Conservation (phyloP, 2,113 vertebrate genomes). For the western clawed frog (Xenopus tropicalis) region DNA sequence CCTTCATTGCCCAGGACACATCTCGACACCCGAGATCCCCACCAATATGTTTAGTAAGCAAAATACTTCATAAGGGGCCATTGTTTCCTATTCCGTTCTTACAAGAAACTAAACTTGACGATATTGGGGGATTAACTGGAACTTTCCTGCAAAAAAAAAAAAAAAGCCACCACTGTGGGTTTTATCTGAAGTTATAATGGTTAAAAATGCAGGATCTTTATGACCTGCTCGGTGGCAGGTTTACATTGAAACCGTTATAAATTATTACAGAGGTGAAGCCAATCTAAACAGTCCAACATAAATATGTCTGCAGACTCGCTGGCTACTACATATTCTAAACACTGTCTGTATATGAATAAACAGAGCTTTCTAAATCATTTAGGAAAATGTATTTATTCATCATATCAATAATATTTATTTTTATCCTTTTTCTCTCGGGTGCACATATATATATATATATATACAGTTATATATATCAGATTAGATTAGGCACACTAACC, state of each 20-base stretch:
- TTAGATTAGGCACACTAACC: not conserved
- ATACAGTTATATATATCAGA: not conserved
- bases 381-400: slow-evolving; percentile 77
- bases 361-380: slow-evolving; percentile 78
- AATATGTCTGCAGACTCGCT: slow-evolving; percentile 90
- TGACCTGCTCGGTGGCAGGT: slow-evolving; percentile 87
- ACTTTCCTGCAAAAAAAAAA: slow-evolving; percentile 52
- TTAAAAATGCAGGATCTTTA: slow-evolving; percentile 77
- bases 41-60: slow-evolving; percentile 53
- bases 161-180: slow-evolving; percentile 53
- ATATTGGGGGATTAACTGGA: slow-evolving; percentile 55
- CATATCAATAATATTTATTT: slow-evolving; percentile 77
- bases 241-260: slow-evolving; percentile 95
- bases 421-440: slow-evolving; percentile 51
- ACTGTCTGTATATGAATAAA: slow-evolving; percentile 81
- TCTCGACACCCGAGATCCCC: slow-evolving; percentile 40
- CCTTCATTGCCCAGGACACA: not conserved
- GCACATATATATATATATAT: not conserved
- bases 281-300: slow-evolving; percentile 92
- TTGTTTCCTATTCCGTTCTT: slow-evolving; percentile 50
- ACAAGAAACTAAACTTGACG: slow-evolving; percentile 50
- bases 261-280: slow-evolving; percentile 89
- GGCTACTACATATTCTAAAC: slow-evolving; percentile 87
- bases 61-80: slow-evolving; percentile 54
- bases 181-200: slow-evolving; percentile 69